Conservation (phyloP, 2,888 invertebrate genomes). For the Perithous albicinctus region DNA sequence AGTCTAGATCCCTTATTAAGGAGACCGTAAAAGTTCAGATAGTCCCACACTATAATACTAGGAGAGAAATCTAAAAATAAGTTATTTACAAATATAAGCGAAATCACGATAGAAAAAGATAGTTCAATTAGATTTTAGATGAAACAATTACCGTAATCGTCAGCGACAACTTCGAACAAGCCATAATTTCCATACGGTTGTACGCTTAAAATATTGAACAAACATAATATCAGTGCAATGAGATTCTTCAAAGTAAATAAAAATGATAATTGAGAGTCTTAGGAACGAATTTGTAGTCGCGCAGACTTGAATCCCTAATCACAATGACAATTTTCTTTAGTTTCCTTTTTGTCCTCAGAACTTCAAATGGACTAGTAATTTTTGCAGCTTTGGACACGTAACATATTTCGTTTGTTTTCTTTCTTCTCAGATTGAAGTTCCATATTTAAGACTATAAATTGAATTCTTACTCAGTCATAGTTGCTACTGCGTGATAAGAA, state of each 20-base stretch:
- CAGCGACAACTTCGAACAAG: neutral
- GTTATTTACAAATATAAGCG: neutral
- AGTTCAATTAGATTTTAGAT: neutral
- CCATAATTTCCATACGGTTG: neutral
- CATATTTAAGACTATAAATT: neutral
- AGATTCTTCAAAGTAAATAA: no score
- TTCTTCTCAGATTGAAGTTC: no score
- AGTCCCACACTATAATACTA: neutral
- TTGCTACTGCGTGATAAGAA: neutral
- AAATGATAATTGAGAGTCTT: no score
- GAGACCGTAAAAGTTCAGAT: neutral
- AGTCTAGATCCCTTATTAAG: neutral
- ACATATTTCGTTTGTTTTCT: no score
- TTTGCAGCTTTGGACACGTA: no score
- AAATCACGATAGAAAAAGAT: neutral
- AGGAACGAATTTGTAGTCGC: no score
- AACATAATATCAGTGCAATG: neutral
- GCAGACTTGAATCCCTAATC: no score
- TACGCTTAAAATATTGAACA: neutral
- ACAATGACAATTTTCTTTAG: no score
- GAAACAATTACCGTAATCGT: neutral
- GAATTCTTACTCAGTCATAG: no score
- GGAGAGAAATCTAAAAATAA: neutral
- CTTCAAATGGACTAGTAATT: no score
- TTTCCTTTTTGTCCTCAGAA: no score